Percentiles rank a stretch among this genome's conserved stretches.
Conservation (phyloP, 2,113 vertebrate species). For the Anthoscopus minutus region DNA sequence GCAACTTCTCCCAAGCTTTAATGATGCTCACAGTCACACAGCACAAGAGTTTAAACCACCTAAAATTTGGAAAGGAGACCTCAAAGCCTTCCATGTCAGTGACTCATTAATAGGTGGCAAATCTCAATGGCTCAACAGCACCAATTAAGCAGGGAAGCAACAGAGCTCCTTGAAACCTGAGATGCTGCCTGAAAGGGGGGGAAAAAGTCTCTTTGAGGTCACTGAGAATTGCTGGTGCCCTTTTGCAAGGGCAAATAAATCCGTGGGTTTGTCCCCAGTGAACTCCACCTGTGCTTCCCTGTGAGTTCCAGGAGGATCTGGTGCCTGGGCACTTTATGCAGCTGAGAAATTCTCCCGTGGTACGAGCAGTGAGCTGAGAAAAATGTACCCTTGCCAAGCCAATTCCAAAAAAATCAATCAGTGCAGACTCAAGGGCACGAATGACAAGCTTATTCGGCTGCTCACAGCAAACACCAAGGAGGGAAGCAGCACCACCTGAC, state of each 20-base stretch:
- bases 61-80: not conserved
- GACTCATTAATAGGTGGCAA: not conserved
- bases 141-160: not conserved
- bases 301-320: not conserved
- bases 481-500: not conserved
- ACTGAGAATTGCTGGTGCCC: not conserved
- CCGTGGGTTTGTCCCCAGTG: not conserved
- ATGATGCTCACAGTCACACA: not conserved
- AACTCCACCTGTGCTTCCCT: not conserved
- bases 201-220: not conserved
- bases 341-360: not conserved
- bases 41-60: not conserved
- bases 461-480: not conserved
- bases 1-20: not conserved
- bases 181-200: not conserved
- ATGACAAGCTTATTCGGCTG: not conserved
- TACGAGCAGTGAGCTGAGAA: not conserved
- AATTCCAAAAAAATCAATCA: not conserved
- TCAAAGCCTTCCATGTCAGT: not conserved
- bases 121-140: not conserved
- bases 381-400: not conserved
- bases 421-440: not conserved
- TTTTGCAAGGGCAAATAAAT: not conserved
- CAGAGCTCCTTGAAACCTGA: not conserved
- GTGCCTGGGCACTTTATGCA: not conserved